phyloP scores from a whole-genome alignment of 2,113 vertebrate genomes.

The Plecturocebus donacophilus region DNA sequence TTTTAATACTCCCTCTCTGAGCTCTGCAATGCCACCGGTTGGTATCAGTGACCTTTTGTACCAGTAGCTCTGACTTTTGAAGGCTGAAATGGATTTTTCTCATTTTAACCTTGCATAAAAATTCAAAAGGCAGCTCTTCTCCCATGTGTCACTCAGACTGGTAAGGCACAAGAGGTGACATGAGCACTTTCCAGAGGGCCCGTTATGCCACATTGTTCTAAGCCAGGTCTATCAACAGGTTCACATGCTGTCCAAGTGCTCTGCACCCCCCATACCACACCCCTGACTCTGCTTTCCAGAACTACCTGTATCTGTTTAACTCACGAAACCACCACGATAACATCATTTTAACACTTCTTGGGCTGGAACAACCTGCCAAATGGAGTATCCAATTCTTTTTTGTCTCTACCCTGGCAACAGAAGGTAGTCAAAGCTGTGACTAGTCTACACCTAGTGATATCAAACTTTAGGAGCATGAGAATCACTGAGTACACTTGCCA shows the following conservation, averaged over 20 bases:
- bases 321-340: not conserved
- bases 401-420: not conserved
- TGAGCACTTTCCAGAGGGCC: conserved; percentile 38
- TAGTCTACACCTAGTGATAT: not conserved
- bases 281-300: not conserved
- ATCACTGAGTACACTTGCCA: not conserved
- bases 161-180: not conserved
- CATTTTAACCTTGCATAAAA: conserved; percentile 44
- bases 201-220: not conserved
- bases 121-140: conserved; percentile 49
- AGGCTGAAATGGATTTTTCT: conserved; percentile 51
- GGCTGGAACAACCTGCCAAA: not conserved
- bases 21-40: conserved; percentile 17
- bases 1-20: conserved; percentile 63
- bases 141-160: not conserved
- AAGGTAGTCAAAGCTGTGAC: not conserved
- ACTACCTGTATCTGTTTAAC: not conserved
- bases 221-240: not conserved
- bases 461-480: not conserved
- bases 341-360: not conserved
- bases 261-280: accelerated
- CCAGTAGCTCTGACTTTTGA: conserved; percentile 19
- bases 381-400: not conserved
- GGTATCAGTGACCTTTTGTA: conserved; percentile 44
- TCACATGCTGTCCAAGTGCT: not conserved